Evolutionary conservation across 2,888 invertebrate genomes (phyloP), one percentile per base, ranked within the genome.

Genomic region (Cephus runcator): DNA sequence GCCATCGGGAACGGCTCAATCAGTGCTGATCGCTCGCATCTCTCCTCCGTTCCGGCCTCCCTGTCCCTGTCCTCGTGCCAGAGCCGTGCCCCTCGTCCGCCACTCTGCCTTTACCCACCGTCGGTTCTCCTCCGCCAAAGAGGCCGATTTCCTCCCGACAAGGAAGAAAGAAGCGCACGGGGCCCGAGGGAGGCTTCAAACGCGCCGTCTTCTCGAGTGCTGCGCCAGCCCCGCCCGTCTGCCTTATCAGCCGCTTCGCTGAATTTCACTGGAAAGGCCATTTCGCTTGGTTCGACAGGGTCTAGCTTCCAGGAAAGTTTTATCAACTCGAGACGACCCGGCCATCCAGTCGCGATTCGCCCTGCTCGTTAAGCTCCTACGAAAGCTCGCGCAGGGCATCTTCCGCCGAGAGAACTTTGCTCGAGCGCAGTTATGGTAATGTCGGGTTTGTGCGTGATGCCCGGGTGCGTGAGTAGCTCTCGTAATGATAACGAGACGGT

Each of bases 401-500:
- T 81, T 74, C 83, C 81, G 83, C 76, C 40, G 6, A 9, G 56
- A 56, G 56, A 23, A 56, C 77, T 69, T 79, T 79, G 69, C 35
- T 73, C 69, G 33, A 79, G 79, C 83, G 84, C 84, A 85, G 85
- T 85, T 85, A 86, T 85, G 85, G 84, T 85, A 85, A 85, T 85
- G 83, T 82, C 80, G 80, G 85, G 85, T 81, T 84, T 79, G 84
- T 85, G 84, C 84, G 85, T 85, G 84, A 82, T 81, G 83, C 82
- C 84, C 34, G 74, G 81, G 82, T 85, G 86, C 83, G 85, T 82
- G 83, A 81, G 82, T 84, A 82, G 84, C 81, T 83, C 83, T 85
- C 83, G 84, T 86, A 87, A 86, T 87, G 87, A 84, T 86, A 86
- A 86, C 87, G 87, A 86, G 86, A 85, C 79, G 79, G 69, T 12